Evolutionary conservation across 2,797 vertebrate genomes (phyloP).

Genomic region (Hydrophis major): DNA sequence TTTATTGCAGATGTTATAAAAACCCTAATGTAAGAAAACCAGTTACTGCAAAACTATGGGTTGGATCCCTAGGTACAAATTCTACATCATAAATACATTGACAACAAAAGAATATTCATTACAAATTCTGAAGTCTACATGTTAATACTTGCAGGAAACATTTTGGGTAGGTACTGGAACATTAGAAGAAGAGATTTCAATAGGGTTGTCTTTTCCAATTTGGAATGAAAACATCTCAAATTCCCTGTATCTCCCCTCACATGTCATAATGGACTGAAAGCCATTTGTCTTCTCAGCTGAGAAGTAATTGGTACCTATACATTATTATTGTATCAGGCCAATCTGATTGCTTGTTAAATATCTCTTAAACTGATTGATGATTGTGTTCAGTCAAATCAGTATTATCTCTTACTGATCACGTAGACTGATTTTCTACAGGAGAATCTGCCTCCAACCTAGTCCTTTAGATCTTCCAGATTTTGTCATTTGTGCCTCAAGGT

Average conservation of each 20-base stretch:
- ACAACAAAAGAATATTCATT: not conserved
- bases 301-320: not conserved
- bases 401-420: not conserved
- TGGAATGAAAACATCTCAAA: not conserved
- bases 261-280: not conserved
- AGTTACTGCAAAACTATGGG: not conserved
- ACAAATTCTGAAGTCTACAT: not conserved
- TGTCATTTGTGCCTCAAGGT: not conserved
- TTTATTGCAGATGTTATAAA: not conserved
- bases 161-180: not conserved
- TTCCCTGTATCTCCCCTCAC: not conserved
- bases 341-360: not conserved
- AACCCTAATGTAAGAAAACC: not conserved
- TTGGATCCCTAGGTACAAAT: not conserved
- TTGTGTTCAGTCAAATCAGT: not conserved
- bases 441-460: not conserved
- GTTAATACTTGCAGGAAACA: not conserved
- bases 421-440: not conserved
- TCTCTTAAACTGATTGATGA: not conserved
- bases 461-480: not conserved
- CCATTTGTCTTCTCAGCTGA: not conserved
- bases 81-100: not conserved
- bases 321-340: not conserved
- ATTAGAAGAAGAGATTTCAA: not conserved
- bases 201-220: not conserved